phyloP scores from a whole-genome alignment of 2,113 vertebrate species.

The Myrmecophaga tridactyla region DNA sequence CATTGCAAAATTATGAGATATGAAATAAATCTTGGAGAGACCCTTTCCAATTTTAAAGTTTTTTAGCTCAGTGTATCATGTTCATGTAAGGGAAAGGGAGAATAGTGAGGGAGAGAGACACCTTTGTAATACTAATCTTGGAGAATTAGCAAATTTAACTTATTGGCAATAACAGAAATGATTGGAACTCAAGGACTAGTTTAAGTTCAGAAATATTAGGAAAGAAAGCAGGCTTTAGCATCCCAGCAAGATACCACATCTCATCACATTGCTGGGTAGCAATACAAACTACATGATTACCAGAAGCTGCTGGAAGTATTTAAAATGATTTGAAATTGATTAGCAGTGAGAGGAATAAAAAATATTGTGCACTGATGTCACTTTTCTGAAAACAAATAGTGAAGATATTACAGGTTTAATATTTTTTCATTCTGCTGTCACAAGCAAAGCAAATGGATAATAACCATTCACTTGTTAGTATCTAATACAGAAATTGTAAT shows the following conservation, averaged over 20 bases:
- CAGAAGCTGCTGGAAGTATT: not conserved
- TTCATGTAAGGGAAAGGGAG: not conserved
- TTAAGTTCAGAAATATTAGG: not conserved
- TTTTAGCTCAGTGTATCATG: not conserved
- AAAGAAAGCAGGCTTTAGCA: not conserved
- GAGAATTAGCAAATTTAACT: not conserved
- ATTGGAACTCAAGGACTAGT: not conserved
- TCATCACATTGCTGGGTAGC: not conserved
- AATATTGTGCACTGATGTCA: not conserved
- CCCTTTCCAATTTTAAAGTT: not conserved
- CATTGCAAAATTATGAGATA: not conserved
- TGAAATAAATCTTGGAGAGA: not conserved
- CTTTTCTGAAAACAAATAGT: conserved; percentile 24
- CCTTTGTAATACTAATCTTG: not conserved
- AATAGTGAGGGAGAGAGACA: accelerated
- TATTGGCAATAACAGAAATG: not conserved
- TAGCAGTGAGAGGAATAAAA: not conserved
- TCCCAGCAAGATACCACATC: not conserved
- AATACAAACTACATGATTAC: not conserved
- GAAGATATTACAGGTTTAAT: not conserved
- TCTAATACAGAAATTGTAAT: not conserved
- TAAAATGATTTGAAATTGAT: not conserved
- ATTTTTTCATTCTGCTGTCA: not conserved
- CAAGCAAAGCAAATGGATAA: not conserved
- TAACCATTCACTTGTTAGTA: not conserved